Conservation (phyloP, 23 tunicate genomes). For the Ciona savignyi region DNA sequence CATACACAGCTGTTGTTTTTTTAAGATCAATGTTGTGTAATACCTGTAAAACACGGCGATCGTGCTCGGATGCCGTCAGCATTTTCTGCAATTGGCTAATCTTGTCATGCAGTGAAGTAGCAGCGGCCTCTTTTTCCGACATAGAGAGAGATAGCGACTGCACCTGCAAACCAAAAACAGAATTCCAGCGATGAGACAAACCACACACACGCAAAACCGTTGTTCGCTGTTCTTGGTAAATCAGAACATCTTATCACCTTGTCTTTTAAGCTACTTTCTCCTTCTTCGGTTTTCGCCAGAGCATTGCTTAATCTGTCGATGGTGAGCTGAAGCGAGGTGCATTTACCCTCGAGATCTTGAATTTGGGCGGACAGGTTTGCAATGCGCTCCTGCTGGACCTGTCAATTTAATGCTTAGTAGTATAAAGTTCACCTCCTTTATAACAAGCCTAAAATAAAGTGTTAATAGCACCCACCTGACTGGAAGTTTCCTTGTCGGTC, state of each 20-base stretch:
- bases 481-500: constrained; percentile 83
- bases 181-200: neutral
- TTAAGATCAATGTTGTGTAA: too few relatives aligned
- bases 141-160: constrained; percentile 84
- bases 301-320: constrained; percentile 91
- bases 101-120: constrained; percentile 73
- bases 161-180: constrained; percentile 29
- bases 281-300: constrained; percentile 98
- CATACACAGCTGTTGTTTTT: too few relatives aligned
- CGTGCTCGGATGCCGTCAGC: constrained; percentile 97
- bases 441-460: neutral
- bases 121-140: constrained; percentile 84
- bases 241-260: constrained; percentile 27
- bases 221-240: neutral
- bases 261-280: constrained; percentile 90
- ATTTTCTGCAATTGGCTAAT: constrained; percentile 89
- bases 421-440: too few relatives aligned
- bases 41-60: constrained; percentile 94
- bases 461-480: constrained; percentile 30
- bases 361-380: constrained; percentile 50
- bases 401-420: neutral
- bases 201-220: neutral
- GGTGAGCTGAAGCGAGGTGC: constrained; percentile 92
- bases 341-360: constrained; percentile 92
- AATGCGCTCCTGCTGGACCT: constrained; percentile 92